Conservation (phyloP, 2,113 vertebrate genomes). For the Ceuthmochares aereus region DNA sequence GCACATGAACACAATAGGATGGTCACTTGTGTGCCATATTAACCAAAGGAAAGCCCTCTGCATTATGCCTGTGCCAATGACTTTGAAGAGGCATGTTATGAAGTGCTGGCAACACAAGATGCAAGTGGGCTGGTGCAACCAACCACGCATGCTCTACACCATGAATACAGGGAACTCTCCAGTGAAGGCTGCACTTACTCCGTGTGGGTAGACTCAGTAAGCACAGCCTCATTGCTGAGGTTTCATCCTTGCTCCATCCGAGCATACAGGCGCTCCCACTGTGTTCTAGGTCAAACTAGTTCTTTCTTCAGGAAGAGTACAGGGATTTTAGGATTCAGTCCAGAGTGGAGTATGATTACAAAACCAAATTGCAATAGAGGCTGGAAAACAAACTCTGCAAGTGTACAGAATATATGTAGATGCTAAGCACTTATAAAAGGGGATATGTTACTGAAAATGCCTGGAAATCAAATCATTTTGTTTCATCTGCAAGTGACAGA, state of each 20-base stretch:
- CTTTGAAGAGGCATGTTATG: not conserved
- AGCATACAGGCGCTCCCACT: not conserved
- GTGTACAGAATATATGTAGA: not conserved
- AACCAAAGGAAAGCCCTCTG: not conserved
- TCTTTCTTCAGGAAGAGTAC: not conserved
- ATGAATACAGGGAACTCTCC: fast-evolving
- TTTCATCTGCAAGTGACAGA: not conserved
- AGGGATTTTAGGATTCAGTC: not conserved
- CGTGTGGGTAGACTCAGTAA: not conserved
- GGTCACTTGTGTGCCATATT: not conserved
- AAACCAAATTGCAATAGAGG: not conserved
- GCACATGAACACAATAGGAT: not conserved
- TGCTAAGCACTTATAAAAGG: not conserved
- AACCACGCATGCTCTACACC: fast-evolving
- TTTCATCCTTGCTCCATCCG: not conserved
- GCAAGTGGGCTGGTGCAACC: not conserved
- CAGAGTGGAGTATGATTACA: not conserved
- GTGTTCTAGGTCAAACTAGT: not conserved
- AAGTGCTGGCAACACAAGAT: not conserved
- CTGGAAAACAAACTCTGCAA: not conserved
- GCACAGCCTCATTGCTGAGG: not conserved
- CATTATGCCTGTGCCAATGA: not conserved
- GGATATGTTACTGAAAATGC: not conserved
- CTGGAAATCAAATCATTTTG: not conserved
- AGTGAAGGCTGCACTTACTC: not conserved